phyloP scores from a whole-genome alignment of 1,140 invertebrate genomes.

The Nasonia giraulti region DNA sequence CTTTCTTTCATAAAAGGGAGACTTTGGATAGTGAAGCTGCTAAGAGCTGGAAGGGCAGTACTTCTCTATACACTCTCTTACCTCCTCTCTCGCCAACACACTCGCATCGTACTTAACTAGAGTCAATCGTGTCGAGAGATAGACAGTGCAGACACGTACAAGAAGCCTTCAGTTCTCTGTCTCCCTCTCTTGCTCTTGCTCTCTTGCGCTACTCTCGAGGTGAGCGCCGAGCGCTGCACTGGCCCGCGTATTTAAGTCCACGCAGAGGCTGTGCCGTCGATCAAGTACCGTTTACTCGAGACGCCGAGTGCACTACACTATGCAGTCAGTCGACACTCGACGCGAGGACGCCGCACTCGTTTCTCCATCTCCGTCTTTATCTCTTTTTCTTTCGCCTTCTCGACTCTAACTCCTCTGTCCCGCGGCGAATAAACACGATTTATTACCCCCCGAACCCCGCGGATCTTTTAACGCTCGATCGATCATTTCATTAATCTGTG shows the following conservation, averaged over 20 bases:
- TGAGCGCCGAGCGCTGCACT: background rate
- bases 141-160: conserved; percentile 53
- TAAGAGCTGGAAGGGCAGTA: too few species aligned
- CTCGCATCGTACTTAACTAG: conserved; percentile 47
- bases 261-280: conserved; percentile 41
- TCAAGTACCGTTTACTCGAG: conserved; percentile 45
- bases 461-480: background rate
- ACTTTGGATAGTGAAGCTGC: too few species aligned
- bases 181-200: background rate
- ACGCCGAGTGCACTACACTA: conserved; percentile 34
- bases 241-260: conserved; percentile 35
- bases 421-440: background rate
- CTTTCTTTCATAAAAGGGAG: too few species aligned
- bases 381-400: background rate
- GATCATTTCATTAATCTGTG: background rate
- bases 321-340: conserved; percentile 29
- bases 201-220: background rate
- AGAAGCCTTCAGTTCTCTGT: background rate
- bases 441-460: background rate
- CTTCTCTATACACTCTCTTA: background rate
- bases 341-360: background rate
- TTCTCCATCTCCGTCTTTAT: background rate
- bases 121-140: conserved; percentile 57
- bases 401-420: background rate
- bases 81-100: conserved; percentile 30